Conservation (phyloP, 1,140 invertebrate species). For the Drosophila punjabiensis region DNA sequence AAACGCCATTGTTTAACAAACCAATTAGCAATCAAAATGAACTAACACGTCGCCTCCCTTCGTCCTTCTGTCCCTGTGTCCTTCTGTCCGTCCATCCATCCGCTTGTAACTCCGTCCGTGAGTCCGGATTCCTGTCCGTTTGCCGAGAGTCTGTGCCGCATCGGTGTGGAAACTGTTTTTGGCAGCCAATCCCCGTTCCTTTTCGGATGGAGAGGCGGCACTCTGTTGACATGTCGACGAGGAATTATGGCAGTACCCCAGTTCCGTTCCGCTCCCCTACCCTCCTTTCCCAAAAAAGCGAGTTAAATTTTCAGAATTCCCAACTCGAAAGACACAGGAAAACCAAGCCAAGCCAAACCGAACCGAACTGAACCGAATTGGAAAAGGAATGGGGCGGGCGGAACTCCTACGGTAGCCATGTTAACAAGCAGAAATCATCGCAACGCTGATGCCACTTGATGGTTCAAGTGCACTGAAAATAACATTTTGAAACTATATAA, state of each 20-base stretch:
- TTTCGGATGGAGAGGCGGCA: slow-evolving; percentile 50
- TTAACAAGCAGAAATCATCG: slow-evolving; percentile 83
- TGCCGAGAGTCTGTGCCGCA: slow-evolving; percentile 26
- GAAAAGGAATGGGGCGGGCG: slow-evolving; percentile 8
- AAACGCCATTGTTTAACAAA: slow-evolving; percentile 83
- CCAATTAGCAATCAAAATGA: slow-evolving; percentile 85
- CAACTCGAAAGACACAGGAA: slow-evolving; percentile 79
- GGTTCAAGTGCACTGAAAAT: slow-evolving; percentile 29
- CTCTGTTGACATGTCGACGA: slow-evolving; percentile 80
- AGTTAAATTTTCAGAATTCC: slow-evolving; percentile 84
- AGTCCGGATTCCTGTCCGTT: slow-evolving; percentile 16
- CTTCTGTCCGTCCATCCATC: slow-evolving; percentile 19
- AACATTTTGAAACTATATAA: background rate
- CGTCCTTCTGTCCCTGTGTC: background rate
- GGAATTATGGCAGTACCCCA: slow-evolving; percentile 70
- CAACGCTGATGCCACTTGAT: slow-evolving; percentile 80
- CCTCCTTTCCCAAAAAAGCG: slow-evolving; percentile 40
- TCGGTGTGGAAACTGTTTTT: slow-evolving; percentile 45
- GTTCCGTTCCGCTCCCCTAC: background rate
- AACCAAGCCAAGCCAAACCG: slow-evolving; percentile 43
- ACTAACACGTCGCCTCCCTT: slow-evolving; percentile 68
- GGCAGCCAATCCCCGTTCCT: slow-evolving; percentile 37
- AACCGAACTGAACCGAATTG: slow-evolving; percentile 28
- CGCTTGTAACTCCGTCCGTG: slow-evolving; percentile 15
- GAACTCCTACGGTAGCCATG: slow-evolving; percentile 73